phyloP scores from a whole-genome alignment of 2,797 vertebrate genomes.

The Myoxocephalus aenaeus region DNA sequence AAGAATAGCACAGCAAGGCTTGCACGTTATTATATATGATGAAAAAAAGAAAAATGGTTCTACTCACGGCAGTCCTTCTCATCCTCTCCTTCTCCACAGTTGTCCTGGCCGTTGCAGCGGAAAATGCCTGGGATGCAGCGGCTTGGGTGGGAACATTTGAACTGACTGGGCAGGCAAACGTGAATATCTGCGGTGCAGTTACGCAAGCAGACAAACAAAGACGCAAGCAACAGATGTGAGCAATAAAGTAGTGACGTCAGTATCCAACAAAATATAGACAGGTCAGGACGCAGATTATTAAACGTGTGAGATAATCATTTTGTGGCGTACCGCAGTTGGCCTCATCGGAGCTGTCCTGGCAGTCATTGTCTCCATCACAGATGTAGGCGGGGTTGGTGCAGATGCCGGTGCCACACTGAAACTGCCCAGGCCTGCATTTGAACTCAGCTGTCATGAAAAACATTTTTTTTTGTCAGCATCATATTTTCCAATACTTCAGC shows the following conservation, averaged over 20 bases:
- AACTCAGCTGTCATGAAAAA: slow-evolving; percentile 86
- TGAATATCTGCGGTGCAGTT: slow-evolving; percentile 89
- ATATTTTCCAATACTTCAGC: slow-evolving; percentile 46
- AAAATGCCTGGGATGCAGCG: slow-evolving; percentile 98
- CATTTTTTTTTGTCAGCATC: slow-evolving; percentile 74
- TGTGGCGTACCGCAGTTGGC: slow-evolving; percentile 89
- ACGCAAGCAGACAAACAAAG: neutral
- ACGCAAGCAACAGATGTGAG: neutral
- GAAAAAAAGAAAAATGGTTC: neutral
- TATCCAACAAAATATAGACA: neutral
- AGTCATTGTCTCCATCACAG: slow-evolving; percentile 96
- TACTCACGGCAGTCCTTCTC: slow-evolving; percentile 97
- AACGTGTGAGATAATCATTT: neutral
- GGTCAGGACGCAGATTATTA: neutral
- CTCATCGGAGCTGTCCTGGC: slow-evolving; percentile 95
- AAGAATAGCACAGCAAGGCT: neutral
- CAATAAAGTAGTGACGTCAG: neutral
- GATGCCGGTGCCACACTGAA: slow-evolving; percentile 94
- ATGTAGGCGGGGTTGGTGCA: slow-evolving; percentile 96
- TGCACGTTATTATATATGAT: neutral
- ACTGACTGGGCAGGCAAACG: slow-evolving; percentile 97
- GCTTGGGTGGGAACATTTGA: slow-evolving; percentile 97
- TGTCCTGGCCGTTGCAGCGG: slow-evolving; percentile 97
- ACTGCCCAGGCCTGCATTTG: slow-evolving; percentile 93
- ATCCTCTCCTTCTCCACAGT: slow-evolving; percentile 96